Evolutionary conservation across 2,888 invertebrate genomes (phyloP), one percentile per base, ranked within the genome.

Genomic region (Dorcus hopei): DNA sequence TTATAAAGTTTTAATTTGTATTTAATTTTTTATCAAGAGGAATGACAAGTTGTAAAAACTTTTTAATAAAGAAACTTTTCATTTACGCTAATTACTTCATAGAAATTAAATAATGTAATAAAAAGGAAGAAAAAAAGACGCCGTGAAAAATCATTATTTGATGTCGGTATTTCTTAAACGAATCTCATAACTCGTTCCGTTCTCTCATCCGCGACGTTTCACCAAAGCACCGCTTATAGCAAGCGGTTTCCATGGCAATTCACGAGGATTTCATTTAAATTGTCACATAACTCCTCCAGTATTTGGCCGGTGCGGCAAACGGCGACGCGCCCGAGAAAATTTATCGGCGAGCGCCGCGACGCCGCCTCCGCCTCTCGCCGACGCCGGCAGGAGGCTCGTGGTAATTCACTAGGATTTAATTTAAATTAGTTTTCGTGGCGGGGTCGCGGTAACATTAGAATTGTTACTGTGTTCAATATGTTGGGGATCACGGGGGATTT

Each of bases 391-490:
- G 59, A 62, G 58, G 62, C 64, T 65, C 72, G 74, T 74, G 84
- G 85, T 85, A 86, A 86, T 86, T 85, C 86, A 85, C 85, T 85
- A 85, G 85, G 86, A 86, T 86, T 86, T 86, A 85, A 86, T 86
- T 86, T 85, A 86, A 86, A 85, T 86, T 86, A 85, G 85, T 85
- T 86, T 85, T 76, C 77, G 75, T 71, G 76, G 72, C 72, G 68
- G 72, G 72, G 71, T 67, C 70, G 72, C 67, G 71, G 72, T 65
- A 68, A 70, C 72, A 70, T 73, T 71, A 72, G 72, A 70, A 71
- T 71, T 70, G 72, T 68, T 68, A 68, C 68, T 60, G 70, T 70
- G 72, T 73, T 73, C 73, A 69, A 73, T 73, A 73, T 71, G 74
- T 38, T 58, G 65, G 50, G 64, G 61, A 63, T 65, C 65, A 62